A percentile compares a stretch with the other conserved stretches of the same genome.
Evolutionary conservation across 2,797 vertebrate genomes (phyloP).

Genomic region (Smutsia temminckii): DNA sequence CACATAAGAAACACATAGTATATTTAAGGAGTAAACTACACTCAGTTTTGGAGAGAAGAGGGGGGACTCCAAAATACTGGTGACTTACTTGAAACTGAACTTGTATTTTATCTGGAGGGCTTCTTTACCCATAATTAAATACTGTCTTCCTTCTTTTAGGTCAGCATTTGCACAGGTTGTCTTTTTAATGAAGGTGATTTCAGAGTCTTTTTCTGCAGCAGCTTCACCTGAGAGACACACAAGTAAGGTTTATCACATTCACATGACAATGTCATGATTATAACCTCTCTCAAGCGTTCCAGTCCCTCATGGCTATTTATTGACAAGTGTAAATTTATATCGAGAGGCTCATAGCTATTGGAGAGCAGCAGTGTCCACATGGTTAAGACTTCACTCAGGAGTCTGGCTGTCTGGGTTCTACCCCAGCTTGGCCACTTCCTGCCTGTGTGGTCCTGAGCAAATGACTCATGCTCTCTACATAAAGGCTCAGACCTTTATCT

Average conservation of each 20-base stretch:
- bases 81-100: slow-evolving; percentile 84
- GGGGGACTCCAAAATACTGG: background rate
- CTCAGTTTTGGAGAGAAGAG: background rate
- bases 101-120: slow-evolving; percentile 86
- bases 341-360: background rate
- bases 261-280: background rate
- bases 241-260: background rate
- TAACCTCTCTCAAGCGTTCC: background rate
- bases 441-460: background rate
- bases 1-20: background rate
- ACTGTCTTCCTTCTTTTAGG: slow-evolving; percentile 86
- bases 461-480: background rate
- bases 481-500: background rate
- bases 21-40: background rate
- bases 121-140: slow-evolving; percentile 92
- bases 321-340: background rate
- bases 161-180: slow-evolving; percentile 86
- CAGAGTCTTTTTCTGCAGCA: slow-evolving; percentile 79
- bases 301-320: background rate
- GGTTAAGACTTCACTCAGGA: background rate
- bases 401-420: background rate
- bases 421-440: background rate
- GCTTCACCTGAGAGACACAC: slow-evolving; percentile 83
- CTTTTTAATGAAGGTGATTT: slow-evolving; percentile 92
- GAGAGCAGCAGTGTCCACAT: background rate